phyloP scores from a whole-genome alignment of 2,797 vertebrate species.

The Bucorvus abyssinicus region DNA sequence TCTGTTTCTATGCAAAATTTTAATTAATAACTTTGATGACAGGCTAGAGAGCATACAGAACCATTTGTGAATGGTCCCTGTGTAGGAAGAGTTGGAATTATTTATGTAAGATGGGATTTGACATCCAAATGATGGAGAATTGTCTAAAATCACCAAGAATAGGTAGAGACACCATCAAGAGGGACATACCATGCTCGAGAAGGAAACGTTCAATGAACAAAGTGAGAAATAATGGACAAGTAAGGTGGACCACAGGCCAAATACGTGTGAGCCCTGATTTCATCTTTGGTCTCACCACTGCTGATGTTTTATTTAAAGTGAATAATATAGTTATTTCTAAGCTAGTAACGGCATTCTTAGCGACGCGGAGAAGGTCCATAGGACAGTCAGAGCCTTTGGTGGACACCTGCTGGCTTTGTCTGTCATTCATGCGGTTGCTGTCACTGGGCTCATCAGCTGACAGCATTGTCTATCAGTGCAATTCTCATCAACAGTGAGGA shows the following conservation, averaged over 20 bases:
- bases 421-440: rapidly evolving
- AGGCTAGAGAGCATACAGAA: neutral
- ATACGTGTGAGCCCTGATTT: neutral
- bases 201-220: neutral
- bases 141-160: neutral
- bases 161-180: neutral
- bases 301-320: neutral
- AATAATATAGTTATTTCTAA: neutral
- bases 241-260: neutral
- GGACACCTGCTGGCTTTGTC: neutral
- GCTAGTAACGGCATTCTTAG: neutral
- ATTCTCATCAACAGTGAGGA: neutral
- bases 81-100: neutral
- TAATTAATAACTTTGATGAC: neutral
- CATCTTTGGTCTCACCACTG: neutral
- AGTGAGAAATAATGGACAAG: neutral
- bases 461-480: neutral
- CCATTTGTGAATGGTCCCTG: neutral
- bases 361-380: neutral
- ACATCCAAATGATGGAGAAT: neutral
- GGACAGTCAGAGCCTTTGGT: neutral
- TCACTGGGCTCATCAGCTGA: neutral
- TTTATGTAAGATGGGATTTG: neutral
- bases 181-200: rapidly evolving
- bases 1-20: neutral